These are phyloP conservation scores for Periparus ater DNA, from an alignment of 2,797 vertebrate species.

Conservation along the genomic window DNA sequence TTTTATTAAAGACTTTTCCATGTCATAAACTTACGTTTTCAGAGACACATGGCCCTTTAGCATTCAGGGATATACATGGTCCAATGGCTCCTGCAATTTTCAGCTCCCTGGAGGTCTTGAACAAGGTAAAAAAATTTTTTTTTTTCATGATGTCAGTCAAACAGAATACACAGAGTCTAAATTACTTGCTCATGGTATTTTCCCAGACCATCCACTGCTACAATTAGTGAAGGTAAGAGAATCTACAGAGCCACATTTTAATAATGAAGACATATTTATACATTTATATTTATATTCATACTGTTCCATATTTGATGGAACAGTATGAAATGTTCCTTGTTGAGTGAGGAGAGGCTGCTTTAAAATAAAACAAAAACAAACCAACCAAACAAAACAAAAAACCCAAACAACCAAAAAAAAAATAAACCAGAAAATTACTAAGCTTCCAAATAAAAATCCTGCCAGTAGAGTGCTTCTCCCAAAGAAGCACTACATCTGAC, in stretches of 20 bases:
- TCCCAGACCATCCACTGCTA: not conserved
- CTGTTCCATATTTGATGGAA: not conserved
- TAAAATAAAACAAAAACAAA: not conserved
- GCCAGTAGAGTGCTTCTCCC: not conserved
- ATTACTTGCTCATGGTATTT: not conserved
- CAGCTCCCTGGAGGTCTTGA: slow-evolving; percentile 92
- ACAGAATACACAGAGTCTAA: not conserved
- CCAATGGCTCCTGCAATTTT: slow-evolving; percentile 93
- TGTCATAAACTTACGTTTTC: slow-evolving; percentile 86
- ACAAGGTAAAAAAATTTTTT: not conserved
- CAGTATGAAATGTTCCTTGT: not conserved
- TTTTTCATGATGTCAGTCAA: not conserved
- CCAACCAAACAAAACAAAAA: not conserved
- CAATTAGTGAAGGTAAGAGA: not conserved
- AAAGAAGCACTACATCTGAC: not conserved
- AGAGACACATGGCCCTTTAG: slow-evolving; percentile 90
- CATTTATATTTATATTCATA: no score
- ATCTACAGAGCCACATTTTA: not conserved
- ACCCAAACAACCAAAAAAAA: not conserved
- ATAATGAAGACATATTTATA: not conserved
- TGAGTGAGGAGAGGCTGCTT: not conserved
- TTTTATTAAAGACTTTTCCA: not conserved
- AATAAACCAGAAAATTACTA: not conserved
- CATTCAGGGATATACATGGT: slow-evolving; percentile 89
- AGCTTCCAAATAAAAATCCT: not conserved